These are phyloP conservation scores for Cataglyphis albicans DNA, from an alignment of 2,888 invertebrate species.

Conservation along the genomic window DNA sequence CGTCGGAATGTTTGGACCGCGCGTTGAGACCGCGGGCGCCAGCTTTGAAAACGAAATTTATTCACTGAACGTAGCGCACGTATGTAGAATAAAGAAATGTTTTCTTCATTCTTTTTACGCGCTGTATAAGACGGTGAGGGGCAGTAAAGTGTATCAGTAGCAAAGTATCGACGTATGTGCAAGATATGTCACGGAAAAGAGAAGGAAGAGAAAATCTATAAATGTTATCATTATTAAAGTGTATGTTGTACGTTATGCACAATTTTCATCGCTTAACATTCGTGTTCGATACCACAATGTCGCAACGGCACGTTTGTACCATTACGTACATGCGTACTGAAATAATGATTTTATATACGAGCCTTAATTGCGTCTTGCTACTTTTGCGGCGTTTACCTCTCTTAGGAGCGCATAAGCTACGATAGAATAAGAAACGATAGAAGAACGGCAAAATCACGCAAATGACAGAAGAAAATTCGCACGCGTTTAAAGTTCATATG, in stretches of 20 bases:
- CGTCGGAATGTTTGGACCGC: constrained; percentile 35
- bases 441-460: not conserved
- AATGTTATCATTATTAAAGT: constrained; percentile 64
- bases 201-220: constrained; percentile 24
- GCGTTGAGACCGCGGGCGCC: constrained; percentile 10
- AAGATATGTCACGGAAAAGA: not conserved
- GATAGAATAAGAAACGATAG: too few species aligned
- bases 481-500: not conserved
- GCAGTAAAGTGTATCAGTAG: constrained; percentile 36
- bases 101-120: not conserved
- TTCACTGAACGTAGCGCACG: constrained; percentile 39
- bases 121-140: not conserved
- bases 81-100: constrained; percentile 40
- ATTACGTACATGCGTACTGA: not conserved
- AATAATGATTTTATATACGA: not conserved
- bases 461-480: not conserved
- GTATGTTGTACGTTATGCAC: constrained; percentile 52
- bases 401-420: not conserved
- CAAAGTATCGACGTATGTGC: not conserved
- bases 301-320: not conserved
- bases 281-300: constrained; percentile 33
- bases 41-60: constrained; percentile 47
- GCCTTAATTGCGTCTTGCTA: not conserved
- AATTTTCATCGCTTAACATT: constrained; percentile 55
- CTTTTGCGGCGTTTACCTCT: constrained; percentile 13